phyloP scores from a whole-genome alignment of 2,888 invertebrate genomes.

The Hemicrepidius hirtus region DNA sequence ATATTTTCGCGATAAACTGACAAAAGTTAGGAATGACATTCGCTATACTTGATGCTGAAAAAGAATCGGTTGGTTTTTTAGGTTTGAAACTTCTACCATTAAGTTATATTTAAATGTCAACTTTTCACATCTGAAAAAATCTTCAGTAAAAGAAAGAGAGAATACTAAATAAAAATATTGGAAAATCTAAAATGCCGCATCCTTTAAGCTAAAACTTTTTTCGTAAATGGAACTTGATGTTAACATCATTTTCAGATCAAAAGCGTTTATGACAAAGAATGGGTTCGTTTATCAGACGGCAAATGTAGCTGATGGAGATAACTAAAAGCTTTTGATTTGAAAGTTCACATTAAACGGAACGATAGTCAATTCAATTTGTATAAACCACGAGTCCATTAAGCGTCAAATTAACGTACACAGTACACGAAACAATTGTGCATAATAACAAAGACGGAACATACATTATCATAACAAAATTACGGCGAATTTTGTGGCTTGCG shows the following conservation, averaged over 20 bases:
- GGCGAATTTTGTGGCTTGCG: conserved; percentile 39
- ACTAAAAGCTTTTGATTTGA: conserved; percentile 12
- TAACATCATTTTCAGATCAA: not conserved
- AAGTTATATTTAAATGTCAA: conserved; percentile 12
- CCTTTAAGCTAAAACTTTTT: conserved; percentile 1
- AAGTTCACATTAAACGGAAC: not conserved
- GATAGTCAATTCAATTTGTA: conserved; percentile 33
- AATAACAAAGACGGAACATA: conserved; percentile 43
- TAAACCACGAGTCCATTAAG: conserved; percentile 35
- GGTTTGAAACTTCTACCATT: conserved; percentile 1
- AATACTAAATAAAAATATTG: conserved; percentile 5
- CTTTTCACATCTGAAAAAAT: conserved; percentile 4
- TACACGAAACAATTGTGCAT: conserved; percentile 31
- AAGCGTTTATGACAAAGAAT: not conserved
- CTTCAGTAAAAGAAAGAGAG: not conserved
- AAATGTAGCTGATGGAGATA: conserved; percentile 4
- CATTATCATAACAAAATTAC: conserved; percentile 48
- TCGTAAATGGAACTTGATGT: conserved; percentile 2
- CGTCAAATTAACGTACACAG: conserved; percentile 23
- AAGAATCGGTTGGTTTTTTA: not conserved
- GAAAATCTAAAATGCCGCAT: not conserved
- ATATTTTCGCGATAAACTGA: conserved; percentile 14
- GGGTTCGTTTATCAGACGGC: not conserved
- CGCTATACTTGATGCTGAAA: not conserved
- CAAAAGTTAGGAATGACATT: conserved; percentile 14